Evolutionary conservation across 2,113 vertebrate species (phyloP), one percentile per base, ranked within the genome.

Genomic region (Cephalopholis sonnerati): DNA sequence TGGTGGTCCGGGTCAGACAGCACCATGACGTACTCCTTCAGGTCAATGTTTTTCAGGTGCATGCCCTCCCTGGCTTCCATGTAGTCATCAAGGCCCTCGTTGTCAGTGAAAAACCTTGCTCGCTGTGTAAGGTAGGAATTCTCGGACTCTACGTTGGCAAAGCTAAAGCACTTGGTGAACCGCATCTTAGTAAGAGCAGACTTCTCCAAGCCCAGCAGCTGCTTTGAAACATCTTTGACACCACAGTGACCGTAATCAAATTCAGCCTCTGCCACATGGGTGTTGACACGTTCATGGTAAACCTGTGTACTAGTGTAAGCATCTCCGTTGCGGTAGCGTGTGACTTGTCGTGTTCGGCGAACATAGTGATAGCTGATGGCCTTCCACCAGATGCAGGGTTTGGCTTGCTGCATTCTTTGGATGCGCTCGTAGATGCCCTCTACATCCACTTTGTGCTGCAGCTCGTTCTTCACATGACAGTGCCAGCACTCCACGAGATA

Each of bases 321-420:
- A 0, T 99, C 98, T 29, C 96, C 98, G 0, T 98, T 99, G 86
- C 98, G 96, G 90, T 99, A 97, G 72, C 98, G 96, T 0, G 98
- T 97, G 22, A 99, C 97, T 86, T 99, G 97, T 6, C 98, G 95
- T 0, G 98, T 99, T 65, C 98, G 94, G 22, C 98, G 97, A 2
- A 99, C 98, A 0, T 99, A 99, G 86, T 99, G 98, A 85, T 99
- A 99, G 94, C 98, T 99, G 95, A 99, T 96, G 93, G 98, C 98
- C 94, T 99, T 99, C 98, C 98, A 99, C 98, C 98, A 99, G 94
- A 99, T 98, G 89, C 98, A 99, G 3, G 98, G 98, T 0, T 97
- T 99, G 0, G 98, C 97, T 82, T 98, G 97, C 93, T 99, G 97
- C 98, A 99, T 99, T 69, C 88, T 93, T 41, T 92, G 86, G 54